Evolutionary conservation across 2,888 invertebrate genomes (phyloP).

Genomic region (Drepana falcataria): DNA sequence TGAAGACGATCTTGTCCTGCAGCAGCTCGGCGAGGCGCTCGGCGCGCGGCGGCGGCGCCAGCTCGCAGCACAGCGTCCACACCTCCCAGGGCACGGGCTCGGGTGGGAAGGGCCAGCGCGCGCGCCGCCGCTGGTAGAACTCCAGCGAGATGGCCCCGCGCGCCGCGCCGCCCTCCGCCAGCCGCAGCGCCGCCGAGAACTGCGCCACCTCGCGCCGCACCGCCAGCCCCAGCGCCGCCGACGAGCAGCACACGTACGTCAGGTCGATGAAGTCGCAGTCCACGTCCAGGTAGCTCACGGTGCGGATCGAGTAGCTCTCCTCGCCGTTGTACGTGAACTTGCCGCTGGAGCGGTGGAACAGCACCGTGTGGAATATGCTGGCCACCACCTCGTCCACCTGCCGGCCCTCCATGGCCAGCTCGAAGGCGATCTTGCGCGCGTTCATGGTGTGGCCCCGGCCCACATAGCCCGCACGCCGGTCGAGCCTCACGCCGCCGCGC

Average conservation of each 20-base stretch:
- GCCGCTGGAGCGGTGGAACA: constrained; percentile 93
- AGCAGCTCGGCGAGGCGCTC: constrained; percentile 91
- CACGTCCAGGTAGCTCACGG: constrained; percentile 96
- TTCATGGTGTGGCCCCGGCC: constrained; percentile 79
- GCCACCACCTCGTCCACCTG: constrained; percentile 96
- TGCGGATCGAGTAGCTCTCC: constrained; percentile 96
- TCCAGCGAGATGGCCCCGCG: constrained; percentile 94
- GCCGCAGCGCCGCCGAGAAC: constrained; percentile 87
- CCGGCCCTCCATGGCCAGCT: constrained; percentile 91
- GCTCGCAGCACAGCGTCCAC: constrained; percentile 96
- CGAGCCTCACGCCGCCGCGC: constrained; percentile 25
- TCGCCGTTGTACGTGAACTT: constrained; percentile 97
- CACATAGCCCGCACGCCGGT: constrained; percentile 41
- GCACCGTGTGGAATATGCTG: constrained; percentile 93
- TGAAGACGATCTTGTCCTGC: constrained; percentile 95
- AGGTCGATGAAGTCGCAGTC: constrained; percentile 99
- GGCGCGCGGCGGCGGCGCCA: constrained; percentile 85
- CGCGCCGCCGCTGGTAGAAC: constrained; percentile 95
- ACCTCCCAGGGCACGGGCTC: constrained; percentile 99
- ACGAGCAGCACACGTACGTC: constrained; percentile 97
- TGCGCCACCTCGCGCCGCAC: constrained; percentile 86
- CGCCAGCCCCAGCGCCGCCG: constrained; percentile 84
- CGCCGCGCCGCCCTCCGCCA: constrained; percentile 79
- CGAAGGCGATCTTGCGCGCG: constrained; percentile 88
- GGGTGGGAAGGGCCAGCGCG: constrained; percentile 92